Base-by-base conservation (phyloP, 2,113 vertebrate species). In the Zonotrichia leucophrys region DNA sequence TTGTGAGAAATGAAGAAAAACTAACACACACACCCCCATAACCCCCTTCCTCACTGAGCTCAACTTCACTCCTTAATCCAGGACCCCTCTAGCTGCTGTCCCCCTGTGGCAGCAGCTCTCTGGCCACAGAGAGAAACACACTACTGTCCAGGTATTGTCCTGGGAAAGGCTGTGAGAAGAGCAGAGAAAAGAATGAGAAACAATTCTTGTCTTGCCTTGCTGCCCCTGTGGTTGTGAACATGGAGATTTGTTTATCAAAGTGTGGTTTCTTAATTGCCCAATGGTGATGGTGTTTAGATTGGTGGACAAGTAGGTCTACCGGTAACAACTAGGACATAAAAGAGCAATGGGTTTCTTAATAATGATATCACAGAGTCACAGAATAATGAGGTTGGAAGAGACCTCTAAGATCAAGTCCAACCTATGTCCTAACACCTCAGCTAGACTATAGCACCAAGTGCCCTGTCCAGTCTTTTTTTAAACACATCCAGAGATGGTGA, bases 71-170 rank as follows among this genome's bases (percentile, higher is more conserved):
- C 30, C 75, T 70, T 13, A 18, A 5, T 9, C 28, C 46, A 22
- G 11, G 27, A 3, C 7, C 22, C 44, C 23, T 50, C 12, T 2
- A 0, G 15, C 18, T 39, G 16, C 55, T 22, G 17, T 22, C 31
- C 53, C 31, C 55, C 55, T 22, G 55, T 56, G 55, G 31, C 55
- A 56, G 31, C 55, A 56, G 55, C 55, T 56, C 55, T n/a, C 55
- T 22, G 31, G 31, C 55, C 55, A 56, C 55, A 39, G 39, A 39
- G 39, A 39, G 10, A n/a, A n/a, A n/a, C 31, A 33, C 19, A 56
- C 13, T 22, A n/a, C 20, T 56, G 20, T 56, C 31, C 55, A n/a
- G 31, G 55, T 20, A n/a, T 56, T 2, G 4, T 56, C 55, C 55
- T n/a, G 55, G 55, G 55, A 4, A 56, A 56, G 20, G 31, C 31